Percentiles rank a stretch among this genome's conserved stretches.
phyloP scores from a whole-genome alignment of 2,888 invertebrate species.

The Nezara viridula region DNA sequence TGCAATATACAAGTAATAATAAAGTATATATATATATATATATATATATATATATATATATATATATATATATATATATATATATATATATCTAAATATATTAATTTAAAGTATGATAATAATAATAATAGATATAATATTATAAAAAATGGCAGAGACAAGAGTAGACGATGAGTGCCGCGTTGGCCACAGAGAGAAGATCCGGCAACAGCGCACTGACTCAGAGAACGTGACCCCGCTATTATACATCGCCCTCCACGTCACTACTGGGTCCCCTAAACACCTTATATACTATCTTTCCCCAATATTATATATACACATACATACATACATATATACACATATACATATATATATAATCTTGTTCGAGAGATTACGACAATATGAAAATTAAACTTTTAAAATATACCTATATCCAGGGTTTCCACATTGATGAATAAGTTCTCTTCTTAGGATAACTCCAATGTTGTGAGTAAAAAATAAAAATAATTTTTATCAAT shows the following conservation, averaged over 20 bases:
- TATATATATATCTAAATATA: neutral
- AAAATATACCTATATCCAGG: too few relatives aligned
- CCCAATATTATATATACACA: neutral
- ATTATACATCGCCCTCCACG: slow-evolving; percentile 32
- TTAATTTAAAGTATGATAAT: neutral
- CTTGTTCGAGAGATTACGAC: too few relatives aligned
- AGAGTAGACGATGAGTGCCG: neutral
- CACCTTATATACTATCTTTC: slow-evolving; percentile 14
- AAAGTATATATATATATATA: too few relatives aligned
- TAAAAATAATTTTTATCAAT: too few relatives aligned
- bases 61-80: too few relatives aligned
- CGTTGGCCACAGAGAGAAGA: neutral
- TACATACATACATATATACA: neutral
- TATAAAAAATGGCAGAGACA: neutral
- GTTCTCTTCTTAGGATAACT: too few relatives aligned
- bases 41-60: neutral
- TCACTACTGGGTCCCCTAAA: neutral
- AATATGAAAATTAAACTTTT: too few relatives aligned
- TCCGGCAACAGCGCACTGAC: slow-evolving; percentile 52
- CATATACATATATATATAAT: neutral
- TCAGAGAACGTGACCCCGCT: slow-evolving; percentile 53
- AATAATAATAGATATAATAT: neutral
- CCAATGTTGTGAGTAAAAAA: too few relatives aligned
- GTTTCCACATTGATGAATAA: too few relatives aligned
- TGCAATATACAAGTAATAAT: too few relatives aligned